Base-by-base conservation (phyloP, 2,888 invertebrate species). In the Cataglyphis cursor region DNA sequence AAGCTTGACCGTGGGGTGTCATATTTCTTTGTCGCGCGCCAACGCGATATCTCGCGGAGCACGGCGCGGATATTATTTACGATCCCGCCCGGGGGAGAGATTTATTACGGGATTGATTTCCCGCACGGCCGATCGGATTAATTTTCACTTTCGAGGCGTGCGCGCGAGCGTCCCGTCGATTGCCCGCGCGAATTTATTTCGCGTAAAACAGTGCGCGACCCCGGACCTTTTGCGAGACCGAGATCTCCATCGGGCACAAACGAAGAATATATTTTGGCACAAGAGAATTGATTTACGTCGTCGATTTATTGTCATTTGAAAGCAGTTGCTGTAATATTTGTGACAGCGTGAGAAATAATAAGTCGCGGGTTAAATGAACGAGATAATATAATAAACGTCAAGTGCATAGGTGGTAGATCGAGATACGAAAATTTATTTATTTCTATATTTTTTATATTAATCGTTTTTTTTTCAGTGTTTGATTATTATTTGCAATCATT, bases 41-140 rank as follows among this genome's bases (percentile, higher is more conserved):
- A 85, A 64, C 61, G 51, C 66, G 80, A 72, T 85, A 88, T 87
- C 86, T 81, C 61, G 57, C 68, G 74, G 80, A 61, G 82, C 38
- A 83, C 64, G 59, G 59, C 21, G 54, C 57, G 41, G 48, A 70
- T 72, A 78, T 88, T 86, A 87, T 88, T 88, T 86, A 88, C 82
- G 88, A 83, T 81, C 81, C 51, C 66, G 38, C 59, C 38, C 31
- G 81, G 44, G 59, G 44, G 74, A 88, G 74, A 88, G 92, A 92
- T 92, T 91, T 92, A 92, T 91, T 89, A 87, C 85, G 70, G 88
- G 88, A 90, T 92, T 91, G 91, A 92, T 92, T 92, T 88, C 86
- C 87, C 88, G 81, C 85, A 74, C 84, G 82, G 82, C 75, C 87
- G 90, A 91, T 91, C 89, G 91, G 91, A 92, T 92, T 91, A 92